Evolutionary conservation across 1,140 invertebrate species (phyloP).

Genomic region (Trachelipus rathkii): DNA sequence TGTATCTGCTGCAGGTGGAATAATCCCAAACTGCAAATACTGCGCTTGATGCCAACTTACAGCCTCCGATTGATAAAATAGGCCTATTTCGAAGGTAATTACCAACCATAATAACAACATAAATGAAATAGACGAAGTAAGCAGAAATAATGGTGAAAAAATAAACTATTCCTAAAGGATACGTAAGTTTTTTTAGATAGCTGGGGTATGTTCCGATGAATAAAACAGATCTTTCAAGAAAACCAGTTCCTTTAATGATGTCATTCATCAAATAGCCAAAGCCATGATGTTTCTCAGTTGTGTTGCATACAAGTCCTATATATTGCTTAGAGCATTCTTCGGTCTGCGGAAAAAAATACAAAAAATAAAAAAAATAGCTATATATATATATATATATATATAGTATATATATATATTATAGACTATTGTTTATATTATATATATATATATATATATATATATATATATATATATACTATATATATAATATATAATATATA

Average conservation of each 20-base stretch:
- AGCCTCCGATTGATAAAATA: neutral
- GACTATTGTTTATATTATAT: too few species aligned
- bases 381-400: conserved; percentile 20
- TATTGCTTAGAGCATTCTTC: neutral
- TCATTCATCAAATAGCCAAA: neutral
- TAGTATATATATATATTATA: too few species aligned
- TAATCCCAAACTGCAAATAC: neutral
- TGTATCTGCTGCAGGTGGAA: neutral
- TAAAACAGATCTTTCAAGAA: neutral
- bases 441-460: too few species aligned
- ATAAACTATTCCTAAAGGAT: neutral
- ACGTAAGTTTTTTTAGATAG: neutral
- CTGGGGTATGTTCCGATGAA: neutral
- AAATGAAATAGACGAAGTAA: neutral
- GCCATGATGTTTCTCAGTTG: neutral
- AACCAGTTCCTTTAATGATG: neutral
- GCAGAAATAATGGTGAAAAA: neutral
- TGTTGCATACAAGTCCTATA: neutral
- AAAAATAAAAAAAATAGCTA: neutral
- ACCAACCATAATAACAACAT: neutral
- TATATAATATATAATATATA: too few species aligned
- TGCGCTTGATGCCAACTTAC: neutral
- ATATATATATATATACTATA: too few species aligned
- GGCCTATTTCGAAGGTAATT: neutral
- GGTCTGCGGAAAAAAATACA: neutral